phyloP scores from a whole-genome alignment of 2,113 vertebrate species.

The Planiliza haematocheilus region DNA sequence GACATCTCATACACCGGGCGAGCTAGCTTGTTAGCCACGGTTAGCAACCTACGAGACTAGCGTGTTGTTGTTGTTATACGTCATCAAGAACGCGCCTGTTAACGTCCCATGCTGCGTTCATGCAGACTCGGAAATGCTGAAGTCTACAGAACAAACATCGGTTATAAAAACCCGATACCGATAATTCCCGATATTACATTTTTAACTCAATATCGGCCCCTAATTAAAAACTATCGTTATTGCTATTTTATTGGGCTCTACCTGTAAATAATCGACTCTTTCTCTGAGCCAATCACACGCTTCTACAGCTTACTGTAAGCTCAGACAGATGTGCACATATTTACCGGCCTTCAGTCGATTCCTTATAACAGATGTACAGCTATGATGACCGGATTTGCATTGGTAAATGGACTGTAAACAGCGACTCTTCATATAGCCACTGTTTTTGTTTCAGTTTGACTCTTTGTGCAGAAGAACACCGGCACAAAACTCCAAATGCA shows the following conservation, averaged over 20 bases:
- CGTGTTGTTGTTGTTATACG: too few species aligned
- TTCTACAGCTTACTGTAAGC: not conserved
- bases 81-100: too few species aligned
- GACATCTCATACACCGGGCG: too few species aligned
- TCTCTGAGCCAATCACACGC: not conserved
- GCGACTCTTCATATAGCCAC: not conserved
- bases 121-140: too few species aligned
- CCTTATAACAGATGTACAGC: not conserved
- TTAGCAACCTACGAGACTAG: too few species aligned
- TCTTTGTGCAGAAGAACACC: not conserved
- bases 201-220: too few species aligned
- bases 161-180: too few species aligned
- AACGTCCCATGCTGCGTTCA: too few species aligned
- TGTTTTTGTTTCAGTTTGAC: slow-evolving; percentile 13
- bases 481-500: not conserved
- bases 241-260: not conserved
- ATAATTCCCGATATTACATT: too few species aligned
- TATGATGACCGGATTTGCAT: slow-evolving; percentile 39
- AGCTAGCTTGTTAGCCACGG: too few species aligned
- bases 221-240: not conserved
- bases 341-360: not conserved
- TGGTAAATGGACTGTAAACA: slow-evolving; percentile 30
- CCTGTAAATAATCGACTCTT: not conserved
- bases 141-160: too few species aligned
- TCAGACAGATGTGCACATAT: not conserved